Evolutionary conservation across 2,888 invertebrate genomes (phyloP), one percentile per base, ranked within the genome.

Genomic region (Isotomurus palustris): DNA sequence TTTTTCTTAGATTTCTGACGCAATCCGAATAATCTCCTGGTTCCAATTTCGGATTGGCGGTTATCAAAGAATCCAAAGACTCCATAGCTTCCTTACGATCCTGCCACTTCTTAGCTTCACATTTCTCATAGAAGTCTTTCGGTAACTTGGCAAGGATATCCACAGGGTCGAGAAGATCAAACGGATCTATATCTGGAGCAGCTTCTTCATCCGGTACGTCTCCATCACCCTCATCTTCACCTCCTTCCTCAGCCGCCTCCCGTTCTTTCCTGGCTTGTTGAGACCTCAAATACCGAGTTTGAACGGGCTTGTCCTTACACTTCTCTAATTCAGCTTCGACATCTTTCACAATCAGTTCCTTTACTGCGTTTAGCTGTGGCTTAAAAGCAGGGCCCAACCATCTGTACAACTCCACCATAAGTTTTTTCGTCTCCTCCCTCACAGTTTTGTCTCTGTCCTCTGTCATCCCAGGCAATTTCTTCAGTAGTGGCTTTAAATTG

Each of bases 21-120:
- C 96, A 73, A 71, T 93, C 90, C 1, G 89, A 90, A 76, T 93
- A 97, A 73, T 97, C 96, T 0, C 94, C 95, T 67, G 83, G 84
- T 73, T 93, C 93, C 44, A 97, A 75, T 74, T 88, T 93, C 0
- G 90, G 93, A 73, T 82, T 83, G 36, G 78, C 75, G 70, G 88
- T 86, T 10, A 90, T 74, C 21, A 94, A 77, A 65, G 82, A 83
- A 66, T 92, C 90, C 12, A 96, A 75, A 0, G 81, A 79, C 70
- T 96, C 96, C 14, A 99, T 75, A 0, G 88, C 87, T 74, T 96
- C 95, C 74, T 94, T 95, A 27, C 99, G 80, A 56, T 96, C 91
- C 73, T 91, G 91, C 99, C 95, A 99, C 73, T 93, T 96, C 76
- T 92, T 95, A 0, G 90, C 90, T 72, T 97, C 93, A 3, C 91